Evolutionary conservation across 92 coral and sea anemone genomes (phyloP).

Genomic region (Bergia sp.): DNA sequence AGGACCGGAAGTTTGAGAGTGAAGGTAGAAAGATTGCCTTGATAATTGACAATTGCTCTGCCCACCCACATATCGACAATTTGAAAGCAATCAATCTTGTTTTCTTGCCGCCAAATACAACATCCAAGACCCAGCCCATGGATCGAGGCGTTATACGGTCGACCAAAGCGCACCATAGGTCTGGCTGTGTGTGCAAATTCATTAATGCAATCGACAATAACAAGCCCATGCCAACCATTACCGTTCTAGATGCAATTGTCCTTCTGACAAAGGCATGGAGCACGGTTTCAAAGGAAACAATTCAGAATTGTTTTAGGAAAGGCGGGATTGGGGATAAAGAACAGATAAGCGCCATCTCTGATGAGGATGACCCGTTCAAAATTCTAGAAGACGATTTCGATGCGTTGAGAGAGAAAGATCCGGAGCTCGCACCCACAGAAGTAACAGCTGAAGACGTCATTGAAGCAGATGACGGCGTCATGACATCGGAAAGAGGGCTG

Average conservation of each 20-base stretch:
- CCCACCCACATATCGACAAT: neutral
- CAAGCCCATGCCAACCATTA: constrained; percentile 26
- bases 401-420: constrained; percentile 29
- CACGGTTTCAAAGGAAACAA: constrained; percentile 40
- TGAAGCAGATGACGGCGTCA: constrained; percentile 5
- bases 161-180: constrained; percentile 45
- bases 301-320: constrained; percentile 53
- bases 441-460: constrained; percentile 17
- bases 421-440: constrained; percentile 38
- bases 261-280: constrained; percentile 44
- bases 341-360: constrained; percentile 41
- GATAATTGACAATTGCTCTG: constrained; percentile 44
- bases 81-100: constrained; percentile 50
- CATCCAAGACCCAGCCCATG: too few species aligned
- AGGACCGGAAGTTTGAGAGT: constrained; percentile 39
- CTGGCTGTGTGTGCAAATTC: constrained; percentile 17
- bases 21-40: constrained; percentile 43
- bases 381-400: constrained; percentile 38
- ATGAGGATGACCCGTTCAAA: constrained; percentile 52
- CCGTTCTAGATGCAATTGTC: neutral
- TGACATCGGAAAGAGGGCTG: constrained; percentile 12
- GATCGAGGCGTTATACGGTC: constrained; percentile 35
- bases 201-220: too few species aligned
- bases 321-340: constrained; percentile 45
- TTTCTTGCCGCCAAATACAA: constrained; percentile 20